phyloP scores from a whole-genome alignment of 2,797 vertebrate species.

The Parauchenoglanis ngamensis region DNA sequence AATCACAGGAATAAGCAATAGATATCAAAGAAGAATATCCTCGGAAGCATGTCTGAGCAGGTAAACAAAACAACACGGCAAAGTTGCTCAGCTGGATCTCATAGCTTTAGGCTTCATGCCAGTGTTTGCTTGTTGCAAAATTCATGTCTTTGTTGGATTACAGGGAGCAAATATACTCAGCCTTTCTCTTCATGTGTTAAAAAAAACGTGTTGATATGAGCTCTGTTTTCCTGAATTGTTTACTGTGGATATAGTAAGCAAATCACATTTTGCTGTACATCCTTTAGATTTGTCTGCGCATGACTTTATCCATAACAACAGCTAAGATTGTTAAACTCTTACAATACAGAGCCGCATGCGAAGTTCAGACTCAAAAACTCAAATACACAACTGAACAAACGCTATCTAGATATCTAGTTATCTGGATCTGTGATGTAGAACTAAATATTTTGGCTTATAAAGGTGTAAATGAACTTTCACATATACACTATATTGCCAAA shows the following conservation, averaged over 20 bases:
- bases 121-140: background rate
- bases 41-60: slow-evolving; percentile 55
- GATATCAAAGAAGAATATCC: background rate
- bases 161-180: background rate
- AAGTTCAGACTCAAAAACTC: background rate
- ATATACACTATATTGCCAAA: too few species aligned
- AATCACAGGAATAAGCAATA: background rate
- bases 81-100: slow-evolving; percentile 64
- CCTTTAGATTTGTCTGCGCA: background rate
- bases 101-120: background rate
- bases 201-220: background rate
- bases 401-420: background rate
- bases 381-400: background rate
- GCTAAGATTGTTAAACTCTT: background rate
- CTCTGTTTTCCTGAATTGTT: background rate
- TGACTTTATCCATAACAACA: background rate
- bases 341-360: background rate
- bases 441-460: background rate
- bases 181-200: too few species aligned
- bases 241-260: background rate
- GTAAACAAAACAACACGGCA: slow-evolving; percentile 35
- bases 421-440: background rate
- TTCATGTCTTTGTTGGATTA: background rate
- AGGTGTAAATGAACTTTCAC: background rate
- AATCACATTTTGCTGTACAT: background rate